Conservation (phyloP, 2,888 invertebrate species). For the Nudaria mundana region DNA sequence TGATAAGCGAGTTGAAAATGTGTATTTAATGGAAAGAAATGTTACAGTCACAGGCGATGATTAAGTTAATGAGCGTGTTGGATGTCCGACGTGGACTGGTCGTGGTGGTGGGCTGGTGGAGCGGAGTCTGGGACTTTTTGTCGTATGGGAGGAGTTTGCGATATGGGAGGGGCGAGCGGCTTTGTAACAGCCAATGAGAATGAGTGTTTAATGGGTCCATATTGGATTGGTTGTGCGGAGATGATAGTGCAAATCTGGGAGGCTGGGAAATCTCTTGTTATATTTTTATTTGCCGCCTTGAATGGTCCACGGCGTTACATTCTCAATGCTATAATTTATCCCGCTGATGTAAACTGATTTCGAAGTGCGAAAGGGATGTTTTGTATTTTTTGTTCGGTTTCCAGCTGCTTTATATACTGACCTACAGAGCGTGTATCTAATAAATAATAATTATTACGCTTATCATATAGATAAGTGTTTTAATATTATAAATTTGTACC, state of each 20-base stretch:
- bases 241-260: slow-evolving; percentile 78
- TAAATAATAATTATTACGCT: no score
- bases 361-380: slow-evolving; percentile 58
- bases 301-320: slow-evolving; percentile 59
- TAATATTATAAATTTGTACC: no score
- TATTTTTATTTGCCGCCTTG: slow-evolving; percentile 68
- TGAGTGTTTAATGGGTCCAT: slow-evolving; percentile 34
- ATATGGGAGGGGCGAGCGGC: slow-evolving; percentile 21
- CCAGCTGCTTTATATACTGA: slow-evolving; percentile 27
- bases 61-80: slow-evolving; percentile 41
- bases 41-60: slow-evolving; percentile 39
- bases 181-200: slow-evolving; percentile 47
- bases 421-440: no score
- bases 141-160: slow-evolving; percentile 72
- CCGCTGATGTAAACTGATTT: slow-evolving; percentile 68
- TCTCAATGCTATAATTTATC: slow-evolving; percentile 66
- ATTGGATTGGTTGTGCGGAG: slow-evolving; percentile 66
- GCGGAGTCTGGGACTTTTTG: slow-evolving; percentile 55
- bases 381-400: slow-evolving; percentile 37
- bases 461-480: no score
- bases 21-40: slow-evolving; percentile 48
- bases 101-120: slow-evolving; percentile 54
- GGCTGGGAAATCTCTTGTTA: slow-evolving; percentile 59
- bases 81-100: slow-evolving; percentile 50
- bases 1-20: slow-evolving; percentile 57